Percentiles rank a stretch among this genome's conserved stretches.
Evolutionary conservation across 2,113 vertebrate species (phyloP).

Genomic region (Lagenorhynchus albirostris): DNA sequence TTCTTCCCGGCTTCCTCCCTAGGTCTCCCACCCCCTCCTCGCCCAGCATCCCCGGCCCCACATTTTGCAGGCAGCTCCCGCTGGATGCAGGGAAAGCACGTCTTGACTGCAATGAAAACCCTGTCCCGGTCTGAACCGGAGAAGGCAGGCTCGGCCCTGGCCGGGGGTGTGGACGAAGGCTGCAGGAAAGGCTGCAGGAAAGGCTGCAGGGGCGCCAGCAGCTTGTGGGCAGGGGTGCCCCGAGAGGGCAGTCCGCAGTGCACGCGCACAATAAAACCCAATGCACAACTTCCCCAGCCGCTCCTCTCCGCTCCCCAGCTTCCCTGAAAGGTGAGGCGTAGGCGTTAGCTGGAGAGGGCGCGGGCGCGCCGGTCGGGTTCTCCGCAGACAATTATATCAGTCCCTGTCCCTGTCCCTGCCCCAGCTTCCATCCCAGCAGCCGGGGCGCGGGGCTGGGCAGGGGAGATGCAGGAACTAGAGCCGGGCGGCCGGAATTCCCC

Average conservation of each 20-base stretch:
- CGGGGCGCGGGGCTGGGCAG: not conserved
- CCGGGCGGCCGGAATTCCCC: conserved; percentile 46
- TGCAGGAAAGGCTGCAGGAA: conserved; percentile 20
- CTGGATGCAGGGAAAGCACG: conserved; percentile 54
- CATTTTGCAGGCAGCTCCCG: conserved; percentile 46
- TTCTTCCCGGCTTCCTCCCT: conserved; percentile 49
- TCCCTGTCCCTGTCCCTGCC: not conserved
- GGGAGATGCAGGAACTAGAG: not conserved
- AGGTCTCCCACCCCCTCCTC: conserved; percentile 34
- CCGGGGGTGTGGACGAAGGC: not conserved
- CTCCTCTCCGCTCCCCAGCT: not conserved
- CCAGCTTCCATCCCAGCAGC: conserved; percentile 44
- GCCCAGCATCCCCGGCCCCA: conserved; percentile 49
- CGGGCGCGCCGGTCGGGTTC: conserved; percentile 31
- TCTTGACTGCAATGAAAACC: conserved; percentile 67
- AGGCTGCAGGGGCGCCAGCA: conserved; percentile 1
- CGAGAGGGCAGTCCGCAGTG: conserved; percentile 54
- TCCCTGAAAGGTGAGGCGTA: conserved; percentile 61
- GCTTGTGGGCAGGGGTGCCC: not conserved
- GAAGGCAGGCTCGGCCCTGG: not conserved
- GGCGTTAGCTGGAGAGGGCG: conserved; percentile 38
- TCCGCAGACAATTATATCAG: conserved; percentile 71
- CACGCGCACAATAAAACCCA: conserved; percentile 48
- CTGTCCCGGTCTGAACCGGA: conserved; percentile 20
- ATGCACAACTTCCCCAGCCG: conserved; percentile 67